Evolutionary conservation across 2,797 vertebrate species (phyloP).

Genomic region (Molossus alvarezi): DNA sequence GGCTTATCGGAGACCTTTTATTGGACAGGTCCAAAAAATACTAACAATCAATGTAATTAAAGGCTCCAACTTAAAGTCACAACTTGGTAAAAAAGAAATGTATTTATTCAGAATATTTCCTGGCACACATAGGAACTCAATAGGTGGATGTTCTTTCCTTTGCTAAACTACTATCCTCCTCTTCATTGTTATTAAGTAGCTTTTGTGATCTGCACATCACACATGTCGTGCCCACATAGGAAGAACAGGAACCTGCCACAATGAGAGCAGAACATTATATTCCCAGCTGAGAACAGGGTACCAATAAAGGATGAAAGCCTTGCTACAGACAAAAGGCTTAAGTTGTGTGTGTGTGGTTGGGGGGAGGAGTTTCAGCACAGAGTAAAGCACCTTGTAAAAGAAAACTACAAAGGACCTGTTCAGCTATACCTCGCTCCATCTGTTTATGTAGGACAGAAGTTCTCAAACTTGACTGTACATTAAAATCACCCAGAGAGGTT

Average conservation of each 20-base stretch:
- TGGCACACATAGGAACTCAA: not conserved
- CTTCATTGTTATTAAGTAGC: not conserved
- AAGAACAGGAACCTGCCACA: not conserved
- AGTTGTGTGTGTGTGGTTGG: not conserved
- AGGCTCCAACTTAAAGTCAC: not conserved
- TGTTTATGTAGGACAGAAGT: slow-evolving; percentile 2
- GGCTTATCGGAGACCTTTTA: not conserved
- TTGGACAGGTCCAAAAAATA: not conserved
- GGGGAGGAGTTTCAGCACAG: not conserved
- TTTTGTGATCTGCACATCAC: slow-evolving; percentile 58
- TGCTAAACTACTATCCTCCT: not conserved
- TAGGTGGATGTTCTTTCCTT: not conserved
- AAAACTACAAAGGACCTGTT: slow-evolving; percentile 51
- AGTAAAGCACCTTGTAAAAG: slow-evolving; percentile 28
- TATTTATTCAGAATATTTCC: slow-evolving; percentile 46
- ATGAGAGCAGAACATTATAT: not conserved
- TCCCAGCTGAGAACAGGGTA: slow-evolving; percentile 24
- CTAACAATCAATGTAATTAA: not conserved
- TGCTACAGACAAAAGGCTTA: not conserved
- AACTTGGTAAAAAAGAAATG: slow-evolving; percentile 31
- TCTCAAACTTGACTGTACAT: not conserved
- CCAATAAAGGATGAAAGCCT: not conserved
- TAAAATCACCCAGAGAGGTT: slow-evolving; percentile 8
- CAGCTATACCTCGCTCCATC: slow-evolving; percentile 34
- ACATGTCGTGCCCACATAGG: slow-evolving; percentile 8